Evolutionary conservation across 2,797 vertebrate species (phyloP).

Genomic region (Semaprochilodus insignis): DNA sequence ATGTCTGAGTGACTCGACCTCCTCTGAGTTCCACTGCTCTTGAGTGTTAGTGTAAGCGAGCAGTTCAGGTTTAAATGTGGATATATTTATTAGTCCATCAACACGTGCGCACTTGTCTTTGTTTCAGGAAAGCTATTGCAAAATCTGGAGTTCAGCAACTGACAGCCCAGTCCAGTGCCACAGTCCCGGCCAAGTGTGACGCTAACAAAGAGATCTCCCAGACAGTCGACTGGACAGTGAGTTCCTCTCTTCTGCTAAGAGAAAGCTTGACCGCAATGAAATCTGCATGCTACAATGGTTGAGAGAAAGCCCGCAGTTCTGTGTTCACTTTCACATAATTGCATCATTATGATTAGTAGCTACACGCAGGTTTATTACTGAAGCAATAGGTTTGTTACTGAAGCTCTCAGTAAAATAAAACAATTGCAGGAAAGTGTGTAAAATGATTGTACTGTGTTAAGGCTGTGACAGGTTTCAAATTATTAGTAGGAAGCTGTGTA

Average conservation of each 20-base stretch:
- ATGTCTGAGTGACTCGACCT: neutral
- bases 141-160: slow-evolving; percentile 87
- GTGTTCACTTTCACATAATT: slow-evolving; percentile 21
- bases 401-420: too few relatives aligned
- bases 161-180: slow-evolving; percentile 72
- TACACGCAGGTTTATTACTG: slow-evolving; percentile 11
- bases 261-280: neutral
- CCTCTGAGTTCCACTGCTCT: too few relatives aligned
- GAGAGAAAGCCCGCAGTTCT: neutral
- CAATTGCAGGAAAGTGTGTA: too few relatives aligned
- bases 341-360: neutral
- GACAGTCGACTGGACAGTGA: slow-evolving; percentile 93
- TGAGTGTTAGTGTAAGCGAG: neutral
- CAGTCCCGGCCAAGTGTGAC: slow-evolving; percentile 68
- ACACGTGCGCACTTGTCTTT: slow-evolving; percentile 5
- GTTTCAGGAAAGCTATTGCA: slow-evolving; percentile 90
- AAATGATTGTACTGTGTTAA: too few relatives aligned
- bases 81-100: neutral
- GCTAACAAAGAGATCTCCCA: slow-evolving; percentile 81
- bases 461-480: too few relatives aligned
- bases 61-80: neutral
- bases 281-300: neutral
- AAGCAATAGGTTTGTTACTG: neutral
- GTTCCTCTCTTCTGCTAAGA: slow-evolving; percentile 66
- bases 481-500: too few relatives aligned